Conservation (phyloP, 2,888 invertebrate genomes). For the Thecophora atra region DNA sequence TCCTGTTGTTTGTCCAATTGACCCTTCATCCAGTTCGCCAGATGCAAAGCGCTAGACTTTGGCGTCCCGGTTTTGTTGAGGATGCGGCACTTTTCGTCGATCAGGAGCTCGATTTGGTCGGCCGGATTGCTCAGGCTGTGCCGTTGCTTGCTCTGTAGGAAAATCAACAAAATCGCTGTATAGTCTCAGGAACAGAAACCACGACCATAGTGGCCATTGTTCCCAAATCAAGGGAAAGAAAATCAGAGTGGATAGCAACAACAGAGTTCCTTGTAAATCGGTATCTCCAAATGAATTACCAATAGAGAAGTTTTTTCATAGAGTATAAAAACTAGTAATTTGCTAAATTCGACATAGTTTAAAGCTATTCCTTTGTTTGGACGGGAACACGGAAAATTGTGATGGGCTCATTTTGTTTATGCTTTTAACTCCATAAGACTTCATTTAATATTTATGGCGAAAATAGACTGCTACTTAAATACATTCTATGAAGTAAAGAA, state of each 20-base stretch:
- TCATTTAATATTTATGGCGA: neutral
- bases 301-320: no score
- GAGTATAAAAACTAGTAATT: no score
- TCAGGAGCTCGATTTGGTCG: constrained; percentile 70
- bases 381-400: constrained; percentile 59
- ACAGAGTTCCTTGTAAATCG: no score
- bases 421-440: neutral
- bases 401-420: constrained; percentile 60
- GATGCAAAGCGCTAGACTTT: constrained; percentile 77
- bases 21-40: constrained; percentile 84
- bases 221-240: no score
- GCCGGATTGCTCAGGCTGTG: constrained; percentile 49
- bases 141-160: constrained; percentile 42
- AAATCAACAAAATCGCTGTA: constrained; percentile 3
- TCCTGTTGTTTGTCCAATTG: constrained; percentile 73
- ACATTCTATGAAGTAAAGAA: neutral
- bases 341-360: no score
- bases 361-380: neutral
- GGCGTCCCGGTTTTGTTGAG: constrained; percentile 72
- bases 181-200: neutral
- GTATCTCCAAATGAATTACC: no score
- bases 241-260: no score
- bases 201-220: no score
- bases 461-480: neutral
- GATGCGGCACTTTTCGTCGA: constrained; percentile 73